Base-by-base conservation (phyloP, 2,888 invertebrate species). In the Seira sanloemensis region DNA sequence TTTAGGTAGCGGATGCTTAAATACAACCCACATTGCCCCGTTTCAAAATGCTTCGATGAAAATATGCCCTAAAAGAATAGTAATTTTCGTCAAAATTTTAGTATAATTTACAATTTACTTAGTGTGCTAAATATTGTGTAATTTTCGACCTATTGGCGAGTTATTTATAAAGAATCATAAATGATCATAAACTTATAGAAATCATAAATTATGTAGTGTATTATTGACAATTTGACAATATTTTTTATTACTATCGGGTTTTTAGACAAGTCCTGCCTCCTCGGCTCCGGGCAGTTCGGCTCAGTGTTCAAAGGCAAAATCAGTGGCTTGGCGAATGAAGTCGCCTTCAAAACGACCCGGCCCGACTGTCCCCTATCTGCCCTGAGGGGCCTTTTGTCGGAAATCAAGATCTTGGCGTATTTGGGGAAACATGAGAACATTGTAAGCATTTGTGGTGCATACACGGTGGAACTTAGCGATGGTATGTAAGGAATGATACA, bases 371-470 rank as follows among this genome's bases (percentile, higher is more conserved):
- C 84, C 7, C 73, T 67, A 2, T 19, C 58, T n/a, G 74, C 62
- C 12, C 21, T 84, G 18, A 74, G 69, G 46, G 67, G 75, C 37
- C 24, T 84, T 21, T 24, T 84, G 16, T 62, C 74, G 4, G 84
- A 84, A 75, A 84, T 84, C 21, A 84, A 84, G 58, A 79, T 79
- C 2, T 75, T 84, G 72, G 68, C 65, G 9, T 84, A 84, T 62
- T 58, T 84, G 19, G 84, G 84, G 2, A 78, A 71, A 21, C 69
- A 78, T 78, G 78, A 78, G 27, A 78, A 78, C 23, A 46, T 78
- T 58, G 78, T 78, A 9, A 78, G 78, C 24, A 69, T 78, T 62
- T 71, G 69, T 71, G 78, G 78, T 24, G 69, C 78, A 0, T 71
- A 71, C 58, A 78, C 78, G 16, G 62, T 24, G 0, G 78, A 78